Conservation (phyloP, 1,140 invertebrate genomes). For the Pollicipes pollicipes region DNA sequence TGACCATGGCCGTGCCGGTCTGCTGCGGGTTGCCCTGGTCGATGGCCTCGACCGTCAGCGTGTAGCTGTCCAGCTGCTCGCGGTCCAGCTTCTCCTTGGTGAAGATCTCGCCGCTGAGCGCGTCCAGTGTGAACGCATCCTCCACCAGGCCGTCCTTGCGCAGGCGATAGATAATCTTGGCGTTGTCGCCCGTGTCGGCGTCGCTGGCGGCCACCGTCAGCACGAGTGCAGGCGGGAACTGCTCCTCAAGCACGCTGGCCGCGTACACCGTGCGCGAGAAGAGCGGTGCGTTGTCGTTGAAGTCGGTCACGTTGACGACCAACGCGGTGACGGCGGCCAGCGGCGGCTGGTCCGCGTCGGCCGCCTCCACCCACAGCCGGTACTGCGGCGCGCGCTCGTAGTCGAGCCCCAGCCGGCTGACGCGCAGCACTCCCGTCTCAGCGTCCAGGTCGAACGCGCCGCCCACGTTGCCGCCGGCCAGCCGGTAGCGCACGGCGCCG, state of each 20-base stretch:
- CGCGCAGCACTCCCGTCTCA: conserved; percentile 53
- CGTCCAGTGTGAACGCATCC: conserved; percentile 62
- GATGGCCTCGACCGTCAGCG: conserved; percentile 62
- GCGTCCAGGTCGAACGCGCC: conserved; percentile 62
- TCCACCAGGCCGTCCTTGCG: conserved; percentile 30
- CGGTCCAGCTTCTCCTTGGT: conserved; percentile 68
- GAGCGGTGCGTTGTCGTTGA: conserved; percentile 74
- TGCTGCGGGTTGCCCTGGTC: conserved; percentile 67
- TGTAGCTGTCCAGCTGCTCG: conserved; percentile 65
- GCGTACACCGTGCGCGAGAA: conserved; percentile 66
- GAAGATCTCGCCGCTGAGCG: conserved; percentile 61
- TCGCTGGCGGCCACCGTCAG: conserved; percentile 63
- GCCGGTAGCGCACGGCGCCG: conserved; percentile 49
- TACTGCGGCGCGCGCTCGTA: conserved; percentile 68
- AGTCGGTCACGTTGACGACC: conserved; percentile 68
- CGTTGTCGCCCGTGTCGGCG: conserved; percentile 69
- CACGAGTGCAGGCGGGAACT: conserved; percentile 56
- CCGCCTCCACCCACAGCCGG: conserved; percentile 82
- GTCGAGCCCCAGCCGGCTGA: conserved; percentile 58
- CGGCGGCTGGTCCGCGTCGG: conserved; percentile 60
- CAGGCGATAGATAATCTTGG: conserved; percentile 58
- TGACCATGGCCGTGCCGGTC: conserved; percentile 64
- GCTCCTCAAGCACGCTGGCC: conserved; percentile 65
- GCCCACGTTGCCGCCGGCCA: conserved; percentile 79
- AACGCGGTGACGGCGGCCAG: conserved; percentile 48